Evolutionary conservation across 2,888 invertebrate species (phyloP).

Genomic region (Ormyrus rosae): DNA sequence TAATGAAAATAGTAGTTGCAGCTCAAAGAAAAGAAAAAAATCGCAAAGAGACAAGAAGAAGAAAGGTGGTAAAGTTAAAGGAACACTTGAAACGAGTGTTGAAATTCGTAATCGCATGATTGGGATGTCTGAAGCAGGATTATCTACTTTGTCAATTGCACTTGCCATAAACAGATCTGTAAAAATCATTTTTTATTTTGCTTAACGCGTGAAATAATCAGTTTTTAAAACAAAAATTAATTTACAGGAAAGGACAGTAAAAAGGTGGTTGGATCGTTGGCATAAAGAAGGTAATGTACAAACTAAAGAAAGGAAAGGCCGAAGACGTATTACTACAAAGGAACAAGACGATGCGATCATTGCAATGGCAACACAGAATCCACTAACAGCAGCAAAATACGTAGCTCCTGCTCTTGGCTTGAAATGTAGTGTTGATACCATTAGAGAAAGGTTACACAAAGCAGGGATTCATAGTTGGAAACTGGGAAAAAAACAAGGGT

Average conservation of each 20-base stretch:
- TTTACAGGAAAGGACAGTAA: slow-evolving; percentile 72
- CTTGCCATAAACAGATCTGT: slow-evolving; percentile 73
- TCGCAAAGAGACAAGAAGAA: slow-evolving; percentile 61
- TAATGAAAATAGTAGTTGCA: slow-evolving; percentile 56
- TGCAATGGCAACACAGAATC: slow-evolving; percentile 73
- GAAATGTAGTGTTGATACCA: slow-evolving; percentile 73
- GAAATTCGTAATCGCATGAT: slow-evolving; percentile 74
- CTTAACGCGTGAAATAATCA: background rate
- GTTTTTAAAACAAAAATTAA: background rate
- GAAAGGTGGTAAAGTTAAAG: slow-evolving; percentile 74
- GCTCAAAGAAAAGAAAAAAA: slow-evolving; percentile 41
- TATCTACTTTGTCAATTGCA: slow-evolving; percentile 73
- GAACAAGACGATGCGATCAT: slow-evolving; percentile 74
- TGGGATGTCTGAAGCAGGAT: slow-evolving; percentile 73
- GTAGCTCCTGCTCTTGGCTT: slow-evolving; percentile 73
- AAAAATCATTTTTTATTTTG: slow-evolving; percentile 40
- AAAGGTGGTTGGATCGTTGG: slow-evolving; percentile 74
- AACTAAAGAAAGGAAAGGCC: slow-evolving; percentile 73
- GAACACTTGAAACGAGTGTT: slow-evolving; percentile 73
- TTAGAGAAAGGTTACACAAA: slow-evolving; percentile 72
- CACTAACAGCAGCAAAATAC: slow-evolving; percentile 73
- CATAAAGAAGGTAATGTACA: slow-evolving; percentile 74
- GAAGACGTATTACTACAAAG: slow-evolving; percentile 73
- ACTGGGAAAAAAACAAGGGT: slow-evolving; percentile 74
- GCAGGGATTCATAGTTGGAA: slow-evolving; percentile 75